Evolutionary conservation across 2,797 vertebrate species (phyloP), one percentile per base, ranked within the genome.

Genomic region (Characodon lateralis): DNA sequence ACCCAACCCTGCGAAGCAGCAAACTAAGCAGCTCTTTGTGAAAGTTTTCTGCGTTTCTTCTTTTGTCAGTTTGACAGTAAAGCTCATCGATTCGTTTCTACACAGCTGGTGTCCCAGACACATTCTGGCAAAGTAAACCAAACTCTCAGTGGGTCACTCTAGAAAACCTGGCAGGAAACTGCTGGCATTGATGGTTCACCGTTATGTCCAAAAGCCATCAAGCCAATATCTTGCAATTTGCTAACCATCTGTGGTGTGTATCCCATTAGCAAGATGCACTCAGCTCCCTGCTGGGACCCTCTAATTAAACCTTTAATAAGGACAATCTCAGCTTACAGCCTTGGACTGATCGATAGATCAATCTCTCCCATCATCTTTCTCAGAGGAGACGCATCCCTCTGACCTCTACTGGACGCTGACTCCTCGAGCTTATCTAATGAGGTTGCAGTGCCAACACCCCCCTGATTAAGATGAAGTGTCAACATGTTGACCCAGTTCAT

Each of bases 221-320:
- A 20, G 81, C 85, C 87, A 90, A 84, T 88, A 87, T 85, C 87
- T 89, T 77, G 74, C 83, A 90, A 87, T 90, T 84, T 88, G 89
- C 89, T 90, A 89, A 91, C 88, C 91, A 92, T 92, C 90, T 92
- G 90, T 51, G 70, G 63, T 2, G 74, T 83, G 72, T 74, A 48
- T 80, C 78, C 78, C 79, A 65, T 83, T 68, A 77, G 83, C 79
- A 35, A 53, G 50, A 78, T 66, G 59, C 66, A 77, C 85, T 56
- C 72, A 20, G 35, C 76, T 83, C 78, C 76, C 80, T 71, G 41
- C 9, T 59, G 89, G 87, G 90, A 91, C 78, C 75, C 46, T 87
- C 89, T 88, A 91, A 92, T 94, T 91, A 92, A 90, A 92, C 88
- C 83, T 89, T 85, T 92, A 92, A 90, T 89, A 90, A 91, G 84